These are phyloP conservation scores for Bettongia penicillata DNA, from an alignment of 2,113 vertebrate genomes.

Conservation along the genomic window DNA sequence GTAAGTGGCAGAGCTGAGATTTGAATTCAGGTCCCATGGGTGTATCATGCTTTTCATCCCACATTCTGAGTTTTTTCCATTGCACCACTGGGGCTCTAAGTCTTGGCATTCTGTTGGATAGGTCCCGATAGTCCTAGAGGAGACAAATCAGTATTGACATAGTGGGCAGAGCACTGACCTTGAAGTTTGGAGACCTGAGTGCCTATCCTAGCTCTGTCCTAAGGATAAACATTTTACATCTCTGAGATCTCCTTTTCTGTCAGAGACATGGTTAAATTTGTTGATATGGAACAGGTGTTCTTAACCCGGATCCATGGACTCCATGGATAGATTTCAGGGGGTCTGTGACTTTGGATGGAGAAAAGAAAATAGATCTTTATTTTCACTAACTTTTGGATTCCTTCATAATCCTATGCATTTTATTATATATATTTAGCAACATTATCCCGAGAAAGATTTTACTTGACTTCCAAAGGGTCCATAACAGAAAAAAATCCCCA, in stretches of 20 bases:
- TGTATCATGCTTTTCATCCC: not conserved
- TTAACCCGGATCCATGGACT: not conserved
- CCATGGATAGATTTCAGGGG: not conserved
- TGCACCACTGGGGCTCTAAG: not conserved
- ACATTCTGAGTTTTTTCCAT: not conserved
- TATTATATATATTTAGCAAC: not conserved
- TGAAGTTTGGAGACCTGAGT: not conserved
- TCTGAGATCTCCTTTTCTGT: not conserved
- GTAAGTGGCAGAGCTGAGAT: not conserved
- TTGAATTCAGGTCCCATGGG: not conserved
- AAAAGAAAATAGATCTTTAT: not conserved
- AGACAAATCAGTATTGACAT: not conserved
- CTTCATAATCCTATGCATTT: not conserved
- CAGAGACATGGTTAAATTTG: not conserved
- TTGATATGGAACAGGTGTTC: not conserved
- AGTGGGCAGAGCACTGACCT: not conserved
- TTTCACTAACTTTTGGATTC: not conserved
- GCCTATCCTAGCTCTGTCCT: not conserved
- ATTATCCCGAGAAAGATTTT: not conserved
- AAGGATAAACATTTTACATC: not conserved
- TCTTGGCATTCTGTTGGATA: not conserved
- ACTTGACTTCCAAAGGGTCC: not conserved
- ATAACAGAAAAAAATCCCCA: not conserved
- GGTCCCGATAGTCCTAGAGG: not conserved
- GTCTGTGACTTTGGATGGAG: not conserved